phyloP scores from a whole-genome alignment of 2,888 invertebrate species.

The Thera britannica region DNA sequence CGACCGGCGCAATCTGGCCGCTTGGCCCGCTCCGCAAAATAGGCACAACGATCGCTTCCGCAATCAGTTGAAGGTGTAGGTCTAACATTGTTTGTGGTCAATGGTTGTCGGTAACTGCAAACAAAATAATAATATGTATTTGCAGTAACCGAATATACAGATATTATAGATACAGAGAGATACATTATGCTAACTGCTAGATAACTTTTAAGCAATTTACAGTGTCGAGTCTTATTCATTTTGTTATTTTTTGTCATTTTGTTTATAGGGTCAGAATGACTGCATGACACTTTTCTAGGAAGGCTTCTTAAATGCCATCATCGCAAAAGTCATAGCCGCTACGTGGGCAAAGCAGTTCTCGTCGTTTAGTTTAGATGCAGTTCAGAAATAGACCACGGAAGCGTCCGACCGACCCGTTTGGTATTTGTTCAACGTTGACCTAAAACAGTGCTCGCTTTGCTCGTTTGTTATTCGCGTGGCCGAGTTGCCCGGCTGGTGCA shows the following conservation, averaged over 20 bases:
- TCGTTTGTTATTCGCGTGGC: conserved; percentile 81
- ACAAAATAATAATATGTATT: not conserved
- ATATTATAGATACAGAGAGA: not conserved
- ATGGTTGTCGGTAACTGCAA: conserved; percentile 1
- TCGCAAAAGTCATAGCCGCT: conserved; percentile 70
- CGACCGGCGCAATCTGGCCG: conserved; percentile 71
- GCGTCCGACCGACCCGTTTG: conserved; percentile 83
- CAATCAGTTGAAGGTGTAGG: conserved; percentile 59
- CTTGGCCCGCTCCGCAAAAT: conserved; percentile 71
- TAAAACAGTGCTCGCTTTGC: conserved; percentile 83
- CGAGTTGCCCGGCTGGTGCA: conserved; percentile 60
- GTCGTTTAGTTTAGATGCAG: conserved; percentile 76
- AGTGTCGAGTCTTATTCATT: not conserved
- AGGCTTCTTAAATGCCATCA: conserved; percentile 43
- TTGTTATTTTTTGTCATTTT: too few relatives aligned
- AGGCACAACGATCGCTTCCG: conserved; percentile 72
- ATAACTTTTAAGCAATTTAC: too few relatives aligned
- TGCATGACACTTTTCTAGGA: conserved; percentile 16
- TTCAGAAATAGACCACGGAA: conserved; percentile 84
- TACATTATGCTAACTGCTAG: not conserved
- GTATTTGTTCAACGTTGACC: conserved; percentile 85
- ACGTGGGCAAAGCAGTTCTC: conserved; percentile 62
- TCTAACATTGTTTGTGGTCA: conserved; percentile 39
- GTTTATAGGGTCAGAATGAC: not conserved
- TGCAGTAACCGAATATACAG: conserved; percentile 5